Conservation (phyloP, 2,113 vertebrate genomes). For the Peromyscus leucopus region DNA sequence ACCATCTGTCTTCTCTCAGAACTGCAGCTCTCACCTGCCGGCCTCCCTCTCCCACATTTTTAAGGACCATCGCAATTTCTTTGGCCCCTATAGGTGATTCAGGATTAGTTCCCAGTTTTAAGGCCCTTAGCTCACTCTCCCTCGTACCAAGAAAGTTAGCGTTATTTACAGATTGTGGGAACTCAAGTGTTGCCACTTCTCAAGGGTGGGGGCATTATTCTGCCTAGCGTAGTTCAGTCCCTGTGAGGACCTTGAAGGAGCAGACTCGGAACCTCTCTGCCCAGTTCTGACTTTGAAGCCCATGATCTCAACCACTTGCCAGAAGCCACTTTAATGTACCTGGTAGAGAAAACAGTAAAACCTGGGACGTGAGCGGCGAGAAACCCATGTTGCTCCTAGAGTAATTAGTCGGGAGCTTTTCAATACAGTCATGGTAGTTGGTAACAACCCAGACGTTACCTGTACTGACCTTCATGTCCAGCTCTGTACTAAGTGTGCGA, state of each 20-base stretch:
- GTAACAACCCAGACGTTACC: conserved; percentile 2
- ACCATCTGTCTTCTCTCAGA: not conserved
- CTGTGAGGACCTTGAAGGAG: not conserved
- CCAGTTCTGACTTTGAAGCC: not conserved
- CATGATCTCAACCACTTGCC: not conserved
- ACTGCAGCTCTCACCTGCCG: not conserved
- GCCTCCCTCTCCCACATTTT: not conserved
- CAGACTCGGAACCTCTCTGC: not conserved
- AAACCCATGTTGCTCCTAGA: conserved; percentile 35
- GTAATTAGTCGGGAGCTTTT: conserved; percentile 28
- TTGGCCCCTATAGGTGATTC: not conserved
- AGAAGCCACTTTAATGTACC: not conserved
- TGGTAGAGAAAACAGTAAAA: conserved; percentile 54
- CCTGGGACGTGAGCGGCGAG: not conserved
- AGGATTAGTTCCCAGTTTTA: not conserved
- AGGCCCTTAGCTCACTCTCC: not conserved
- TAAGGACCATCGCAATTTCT: not conserved
- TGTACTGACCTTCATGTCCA: not conserved
- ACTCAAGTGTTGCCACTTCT: not conserved
- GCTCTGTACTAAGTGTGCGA: not conserved
- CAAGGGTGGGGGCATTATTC: not conserved
- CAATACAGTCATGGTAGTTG: not conserved
- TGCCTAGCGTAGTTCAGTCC: not conserved
- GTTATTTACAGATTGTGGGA: not conserved
- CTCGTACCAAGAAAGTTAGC: not conserved